Evolutionary conservation across 1,140 invertebrate species (phyloP), one percentile per base, ranked within the genome.

Genomic region (Pseudachorutes palmiensis): DNA sequence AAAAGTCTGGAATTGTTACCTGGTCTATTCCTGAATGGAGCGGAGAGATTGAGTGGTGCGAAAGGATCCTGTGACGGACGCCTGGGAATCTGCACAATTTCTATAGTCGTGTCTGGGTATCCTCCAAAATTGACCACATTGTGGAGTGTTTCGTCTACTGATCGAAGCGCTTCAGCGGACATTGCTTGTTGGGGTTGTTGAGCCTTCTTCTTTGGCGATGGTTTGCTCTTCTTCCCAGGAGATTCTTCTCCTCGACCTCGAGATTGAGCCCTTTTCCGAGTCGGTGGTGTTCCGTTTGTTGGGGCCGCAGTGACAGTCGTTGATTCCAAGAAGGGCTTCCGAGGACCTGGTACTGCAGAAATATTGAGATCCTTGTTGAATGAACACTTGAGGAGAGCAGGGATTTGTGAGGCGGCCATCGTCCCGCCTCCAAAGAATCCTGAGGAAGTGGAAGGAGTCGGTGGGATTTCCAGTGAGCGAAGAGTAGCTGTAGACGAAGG

Each of bases 361-460:
- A 55, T 55, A 22, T 55, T 55, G 51, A 55, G 51, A 55, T 55
- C 51, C 51, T 55, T 55, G 24, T 16, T 55, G 12, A 55, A 24
- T 55, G 51, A 55, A 55, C 51, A 26, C 51, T 55, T 55, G 51
- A 24, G 12, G 24, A 55, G 51, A 26, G 51, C 51, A 5, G 51
- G 51, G 51, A 45, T 45, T 45, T 45, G 36, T 12, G 19, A 45
- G 36, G 36, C 9, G 19, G 36, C 19, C 36, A 19, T 19, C 19
- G 36, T n/a, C n/a, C n/a, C n/a, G n/a, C n/a, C n/a, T n/a, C n/a
- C n/a, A n/a, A n/a, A n/a, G n/a, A n/a, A n/a, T n/a, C n/a, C n/a
- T n/a, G n/a, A n/a, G n/a, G n/a, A n/a, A n/a, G n/a, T n/a, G n/a
- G n/a, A n/a, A n/a, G n/a, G n/a, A n/a, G n/a, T n/a, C n/a, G n/a